phyloP scores from a whole-genome alignment of 1,140 invertebrate genomes.

The Heliconius hermathena region DNA sequence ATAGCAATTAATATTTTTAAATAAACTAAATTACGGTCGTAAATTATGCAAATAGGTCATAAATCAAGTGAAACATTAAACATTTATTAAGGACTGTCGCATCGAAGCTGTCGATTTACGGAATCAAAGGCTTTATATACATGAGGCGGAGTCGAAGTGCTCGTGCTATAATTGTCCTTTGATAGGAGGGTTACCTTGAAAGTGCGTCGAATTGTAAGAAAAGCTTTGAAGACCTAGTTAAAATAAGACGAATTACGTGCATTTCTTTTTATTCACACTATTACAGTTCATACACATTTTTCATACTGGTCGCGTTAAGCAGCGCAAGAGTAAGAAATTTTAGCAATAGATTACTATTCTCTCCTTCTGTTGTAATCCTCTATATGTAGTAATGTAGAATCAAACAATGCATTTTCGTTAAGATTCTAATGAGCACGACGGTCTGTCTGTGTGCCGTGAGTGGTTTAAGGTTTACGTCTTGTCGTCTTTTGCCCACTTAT shows the following conservation, averaged over 20 bases:
- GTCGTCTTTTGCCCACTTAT: no score
- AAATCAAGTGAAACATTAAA: constrained; percentile 6
- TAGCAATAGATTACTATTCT: no score
- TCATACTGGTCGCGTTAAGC: no score
- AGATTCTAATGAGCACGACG: no score
- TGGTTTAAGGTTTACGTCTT: no score
- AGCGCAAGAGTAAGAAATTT: no score
- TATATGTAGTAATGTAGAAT: no score
- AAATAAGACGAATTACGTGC: neutral
- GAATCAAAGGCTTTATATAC: neutral
- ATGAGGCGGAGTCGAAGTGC: neutral
- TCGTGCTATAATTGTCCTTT: neutral
- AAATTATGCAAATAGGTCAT: neutral
- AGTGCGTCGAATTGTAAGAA: neutral
- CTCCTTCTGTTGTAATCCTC: no score
- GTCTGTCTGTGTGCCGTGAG: no score
- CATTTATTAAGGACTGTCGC: neutral
- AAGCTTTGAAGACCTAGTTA: neutral
- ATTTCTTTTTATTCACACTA: no score
- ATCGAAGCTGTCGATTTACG: neutral
- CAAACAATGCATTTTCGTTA: no score
- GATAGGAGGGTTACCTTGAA: neutral
- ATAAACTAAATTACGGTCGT: neutral
- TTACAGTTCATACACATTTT: no score
- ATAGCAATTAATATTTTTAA: neutral